Conservation (phyloP, 1,140 invertebrate genomes). For the Antheraea pernyi region DNA sequence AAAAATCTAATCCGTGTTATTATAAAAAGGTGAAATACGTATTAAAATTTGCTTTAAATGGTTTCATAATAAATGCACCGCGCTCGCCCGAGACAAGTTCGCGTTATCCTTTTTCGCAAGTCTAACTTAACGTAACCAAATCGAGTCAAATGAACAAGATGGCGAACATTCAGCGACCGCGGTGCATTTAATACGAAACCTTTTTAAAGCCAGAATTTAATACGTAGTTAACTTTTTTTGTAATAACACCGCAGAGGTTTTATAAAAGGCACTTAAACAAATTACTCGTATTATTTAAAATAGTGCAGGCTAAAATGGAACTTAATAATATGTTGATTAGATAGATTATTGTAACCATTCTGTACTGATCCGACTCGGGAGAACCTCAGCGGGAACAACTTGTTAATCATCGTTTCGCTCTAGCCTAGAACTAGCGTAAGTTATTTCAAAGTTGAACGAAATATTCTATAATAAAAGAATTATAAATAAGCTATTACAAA, state of each 20-base stretch:
- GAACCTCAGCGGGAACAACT: slow-evolving; percentile 66
- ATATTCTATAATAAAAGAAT: slow-evolving; percentile 47
- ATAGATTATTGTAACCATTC: slow-evolving; percentile 30
- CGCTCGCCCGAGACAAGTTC: no score
- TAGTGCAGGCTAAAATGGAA: slow-evolving; percentile 1
- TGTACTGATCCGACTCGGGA: slow-evolving; percentile 21
- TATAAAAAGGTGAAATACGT: no score
- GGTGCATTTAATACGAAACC: no score
- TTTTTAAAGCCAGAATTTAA: no score
- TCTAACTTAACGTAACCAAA: no score
- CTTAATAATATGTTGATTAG: slow-evolving; percentile 23
- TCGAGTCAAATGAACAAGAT: no score
- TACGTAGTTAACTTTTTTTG: no score
- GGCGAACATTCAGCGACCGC: no score
- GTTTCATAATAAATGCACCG: no score
- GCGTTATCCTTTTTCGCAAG: no score
- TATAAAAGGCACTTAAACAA: slow-evolving; percentile 31
- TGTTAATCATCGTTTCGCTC: slow-evolving; percentile 58
- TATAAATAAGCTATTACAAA: slow-evolving; percentile 48
- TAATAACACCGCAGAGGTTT: slow-evolving; percentile 39
- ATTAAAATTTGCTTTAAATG: no score
- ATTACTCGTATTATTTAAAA: neutral
- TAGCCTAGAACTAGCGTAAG: slow-evolving; percentile 61
- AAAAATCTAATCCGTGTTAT: no score
- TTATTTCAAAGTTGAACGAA: slow-evolving; percentile 59